phyloP scores from a whole-genome alignment of 2,797 vertebrate genomes.

The Pelobates cultripes region DNA sequence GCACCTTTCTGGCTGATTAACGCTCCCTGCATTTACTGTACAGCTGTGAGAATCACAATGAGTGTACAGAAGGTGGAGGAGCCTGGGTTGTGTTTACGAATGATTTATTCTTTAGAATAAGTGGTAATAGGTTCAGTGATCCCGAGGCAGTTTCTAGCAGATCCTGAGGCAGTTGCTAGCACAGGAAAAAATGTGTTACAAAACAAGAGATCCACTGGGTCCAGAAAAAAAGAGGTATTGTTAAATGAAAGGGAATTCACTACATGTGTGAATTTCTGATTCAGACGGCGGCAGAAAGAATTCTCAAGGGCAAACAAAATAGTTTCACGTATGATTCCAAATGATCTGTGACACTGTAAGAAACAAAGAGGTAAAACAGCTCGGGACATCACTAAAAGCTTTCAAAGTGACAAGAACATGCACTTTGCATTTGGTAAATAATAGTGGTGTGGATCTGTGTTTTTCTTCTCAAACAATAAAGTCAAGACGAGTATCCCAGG shows the following conservation, averaged over 20 bases:
- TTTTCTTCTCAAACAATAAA: slow-evolving; percentile 29
- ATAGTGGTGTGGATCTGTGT: not conserved
- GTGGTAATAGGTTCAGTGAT: slow-evolving; percentile 30
- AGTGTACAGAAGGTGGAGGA: slow-evolving; percentile 13
- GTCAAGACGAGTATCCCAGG: slow-evolving; percentile 2
- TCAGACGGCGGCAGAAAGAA: not conserved
- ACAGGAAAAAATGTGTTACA: not conserved
- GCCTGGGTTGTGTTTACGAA: slow-evolving; percentile 12
- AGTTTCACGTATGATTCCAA: slow-evolving; percentile 7
- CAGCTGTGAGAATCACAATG: slow-evolving; percentile 39
- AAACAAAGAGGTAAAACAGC: slow-evolving; percentile 1
- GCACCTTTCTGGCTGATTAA: slow-evolving; percentile 39
- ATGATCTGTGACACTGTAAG: slow-evolving; percentile 27
- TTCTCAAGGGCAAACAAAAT: slow-evolving; percentile 12
- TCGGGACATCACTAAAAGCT: slow-evolving; percentile 19
- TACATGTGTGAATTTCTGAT: slow-evolving; percentile 2
- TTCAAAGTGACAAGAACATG: slow-evolving; percentile 14
- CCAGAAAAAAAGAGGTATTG: not conserved
- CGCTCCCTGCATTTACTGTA: slow-evolving; percentile 25
- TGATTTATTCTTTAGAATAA: slow-evolving; percentile 38
- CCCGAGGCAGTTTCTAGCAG: slow-evolving; percentile 13
- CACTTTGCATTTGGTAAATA: slow-evolving; percentile 6
- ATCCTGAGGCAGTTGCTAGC: slow-evolving; percentile 3
- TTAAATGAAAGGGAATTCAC: not conserved
- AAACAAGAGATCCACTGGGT: slow-evolving; percentile 20